Evolutionary conservation across 2,797 vertebrate species (phyloP), one percentile per base, ranked within the genome.

Genomic region (Meriones psammophilus): DNA sequence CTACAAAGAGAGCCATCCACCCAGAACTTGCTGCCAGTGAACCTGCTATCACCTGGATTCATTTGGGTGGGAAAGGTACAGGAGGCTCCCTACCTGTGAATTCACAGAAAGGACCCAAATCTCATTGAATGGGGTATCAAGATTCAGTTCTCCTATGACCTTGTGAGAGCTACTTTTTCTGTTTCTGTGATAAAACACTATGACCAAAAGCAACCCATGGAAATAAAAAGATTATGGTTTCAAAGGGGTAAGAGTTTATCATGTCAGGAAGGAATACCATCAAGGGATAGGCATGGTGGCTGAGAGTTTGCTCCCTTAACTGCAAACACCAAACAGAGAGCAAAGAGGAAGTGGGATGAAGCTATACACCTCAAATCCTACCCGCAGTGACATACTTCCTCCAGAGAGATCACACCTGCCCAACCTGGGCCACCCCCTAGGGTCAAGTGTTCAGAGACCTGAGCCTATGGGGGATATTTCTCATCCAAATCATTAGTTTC

Each of bases 1-100:
- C 1, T 8, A 6, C 7, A 33, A n/a, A 76, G 66, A 56, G 9
- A 8, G 0, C 13, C 1, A 0, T 2, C 46, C 13, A 12, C 33
- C 73, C 0, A 0, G 18, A 8, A 5, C 0, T 1, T 15, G 50
- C 1, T 1, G 5, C 1, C 28, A 15, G 28, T 3, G 1, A 2
- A 13, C 2, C 54, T 30, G 36, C 42, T 54, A 6, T 88, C 17
- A 4, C 66, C 39, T 39, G 54, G 9, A 1, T 56, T 84, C 58
- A 5, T 17, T 14, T 7, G 7, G 8, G 73, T 50, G 42, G 17
- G 24, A 36, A 28, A 88, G 62, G 33, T 13, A 22, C 33, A 33
- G 15, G 30, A 28, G 24, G n/a, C 42, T 30, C 22, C 22, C 30
- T 71, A 9, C 46, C 33, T 6, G 30, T 24, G 71, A 33, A 76